These are phyloP conservation scores for Digitonthophagus gazella DNA, from an alignment of 2,888 invertebrate genomes.

Conservation along the genomic window DNA sequence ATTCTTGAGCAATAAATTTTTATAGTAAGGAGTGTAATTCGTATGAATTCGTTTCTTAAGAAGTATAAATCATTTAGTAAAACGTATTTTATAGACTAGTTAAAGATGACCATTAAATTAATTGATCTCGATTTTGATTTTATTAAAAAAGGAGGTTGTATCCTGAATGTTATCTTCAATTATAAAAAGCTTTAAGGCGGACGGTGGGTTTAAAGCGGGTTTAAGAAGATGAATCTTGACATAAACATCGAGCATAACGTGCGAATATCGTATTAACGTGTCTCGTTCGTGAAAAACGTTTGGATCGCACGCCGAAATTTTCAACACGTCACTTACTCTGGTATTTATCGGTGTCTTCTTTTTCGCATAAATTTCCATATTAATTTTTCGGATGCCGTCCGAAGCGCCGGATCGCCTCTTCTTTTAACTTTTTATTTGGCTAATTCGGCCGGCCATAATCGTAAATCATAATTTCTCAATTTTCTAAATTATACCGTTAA, in stretches of 20 bases:
- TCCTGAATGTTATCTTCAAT: too few relatives aligned
- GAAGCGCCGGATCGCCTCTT: background rate
- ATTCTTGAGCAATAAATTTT: too few relatives aligned
- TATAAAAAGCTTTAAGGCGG: too few relatives aligned
- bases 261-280: conserved; percentile 38
- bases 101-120: too few relatives aligned
- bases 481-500: conserved; percentile 26
- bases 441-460: conserved; percentile 22
- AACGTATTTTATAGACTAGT: too few relatives aligned
- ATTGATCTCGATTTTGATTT: too few relatives aligned
- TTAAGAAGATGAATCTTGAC: conserved; percentile 29
- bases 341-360: conserved; percentile 6
- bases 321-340: conserved; percentile 32
- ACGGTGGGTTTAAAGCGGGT: conserved; percentile 27
- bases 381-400: conserved; percentile 3
- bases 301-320: conserved; percentile 37
- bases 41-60: too few relatives aligned
- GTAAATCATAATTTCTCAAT: conserved; percentile 29
- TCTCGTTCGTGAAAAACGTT: conserved; percentile 20
- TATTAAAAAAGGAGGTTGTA: too few relatives aligned
- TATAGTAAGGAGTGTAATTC: too few relatives aligned
- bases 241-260: conserved; percentile 31
- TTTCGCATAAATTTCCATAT: conserved; percentile 11
- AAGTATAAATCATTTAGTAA: too few relatives aligned
- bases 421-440: conserved; percentile 19